Evolutionary conservation across 2,797 vertebrate genomes (phyloP).

Genomic region (Artibeus jamaicensis): DNA sequence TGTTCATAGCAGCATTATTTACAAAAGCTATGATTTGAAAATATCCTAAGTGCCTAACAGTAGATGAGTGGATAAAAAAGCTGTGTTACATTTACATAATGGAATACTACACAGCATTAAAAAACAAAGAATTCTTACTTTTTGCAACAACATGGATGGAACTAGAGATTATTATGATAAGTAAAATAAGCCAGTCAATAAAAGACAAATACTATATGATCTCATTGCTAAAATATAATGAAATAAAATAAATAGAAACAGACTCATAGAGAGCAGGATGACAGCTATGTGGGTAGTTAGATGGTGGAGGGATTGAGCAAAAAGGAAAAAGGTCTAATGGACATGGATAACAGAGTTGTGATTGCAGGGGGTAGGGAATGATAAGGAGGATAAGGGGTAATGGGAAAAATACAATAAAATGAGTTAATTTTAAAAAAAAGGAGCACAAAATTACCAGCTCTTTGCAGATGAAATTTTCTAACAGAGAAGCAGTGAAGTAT

Average conservation of each 20-base stretch:
- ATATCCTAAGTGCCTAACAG: neutral
- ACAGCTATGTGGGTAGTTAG: neutral
- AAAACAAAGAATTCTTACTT: neutral
- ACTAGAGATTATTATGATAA: neutral
- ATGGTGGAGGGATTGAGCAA: neutral
- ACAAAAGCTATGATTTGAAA: neutral
- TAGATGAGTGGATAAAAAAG: neutral
- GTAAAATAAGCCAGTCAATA: neutral
- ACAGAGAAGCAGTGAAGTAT: neutral
- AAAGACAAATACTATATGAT: neutral
- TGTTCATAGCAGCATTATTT: neutral
- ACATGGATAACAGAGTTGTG: neutral
- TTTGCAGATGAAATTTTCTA: neutral
- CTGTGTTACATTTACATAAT: neutral
- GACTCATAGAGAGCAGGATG: too few relatives aligned
- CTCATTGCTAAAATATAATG: neutral
- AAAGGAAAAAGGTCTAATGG: neutral
- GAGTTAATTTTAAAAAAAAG: too few relatives aligned
- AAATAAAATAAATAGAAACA: neutral
- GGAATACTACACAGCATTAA: neutral
- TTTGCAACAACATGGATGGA: neutral
- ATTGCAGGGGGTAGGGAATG: neutral
- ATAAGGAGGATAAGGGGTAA: neutral
- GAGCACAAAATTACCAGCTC: neutral
- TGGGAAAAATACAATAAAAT: neutral